Percentiles rank a stretch among this genome's conserved stretches.
Conservation (phyloP, 2,797 vertebrate species). For the Menidia menidia region DNA sequence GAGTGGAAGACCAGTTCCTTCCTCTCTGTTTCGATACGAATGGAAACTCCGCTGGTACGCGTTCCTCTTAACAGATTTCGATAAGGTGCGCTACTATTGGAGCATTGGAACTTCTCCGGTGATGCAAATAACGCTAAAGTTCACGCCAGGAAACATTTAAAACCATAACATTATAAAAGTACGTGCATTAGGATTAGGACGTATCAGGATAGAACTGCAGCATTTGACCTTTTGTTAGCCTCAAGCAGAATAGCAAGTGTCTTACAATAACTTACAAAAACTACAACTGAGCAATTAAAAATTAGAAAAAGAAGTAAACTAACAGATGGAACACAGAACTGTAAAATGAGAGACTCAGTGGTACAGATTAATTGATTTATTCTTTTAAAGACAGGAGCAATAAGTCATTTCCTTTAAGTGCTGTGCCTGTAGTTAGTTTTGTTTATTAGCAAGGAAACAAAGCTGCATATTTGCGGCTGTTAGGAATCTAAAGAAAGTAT, state of each 20-base stretch:
- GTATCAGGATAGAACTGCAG: not conserved
- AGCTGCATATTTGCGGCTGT: no score
- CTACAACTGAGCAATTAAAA: no score
- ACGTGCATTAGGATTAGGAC: constrained; percentile 20
- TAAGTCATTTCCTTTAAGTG: no score
- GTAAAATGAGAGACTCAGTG: no score
- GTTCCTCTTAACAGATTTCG: constrained; percentile 17
- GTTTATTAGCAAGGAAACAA: no score
- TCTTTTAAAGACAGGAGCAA: no score
- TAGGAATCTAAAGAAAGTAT: not conserved
- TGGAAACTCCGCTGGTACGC: constrained; percentile 64
- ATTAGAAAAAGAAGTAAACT: no score
- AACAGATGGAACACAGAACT: no score
- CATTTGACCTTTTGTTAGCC: constrained; percentile 6
- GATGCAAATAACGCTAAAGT: constrained; percentile 52
- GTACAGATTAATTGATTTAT: no score
- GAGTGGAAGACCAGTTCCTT: constrained; percentile 72
- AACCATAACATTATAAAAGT: constrained; percentile 9
- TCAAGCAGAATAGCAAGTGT: constrained; percentile 2
- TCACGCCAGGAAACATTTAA: constrained; percentile 42
- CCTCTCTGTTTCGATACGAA: constrained; percentile 52
- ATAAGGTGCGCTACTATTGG: constrained; percentile 38
- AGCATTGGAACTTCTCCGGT: constrained; percentile 28
- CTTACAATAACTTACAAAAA: no score
- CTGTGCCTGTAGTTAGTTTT: no score